Evolutionary conservation across 2,888 invertebrate genomes (phyloP).

Genomic region (Pecten maximus): DNA sequence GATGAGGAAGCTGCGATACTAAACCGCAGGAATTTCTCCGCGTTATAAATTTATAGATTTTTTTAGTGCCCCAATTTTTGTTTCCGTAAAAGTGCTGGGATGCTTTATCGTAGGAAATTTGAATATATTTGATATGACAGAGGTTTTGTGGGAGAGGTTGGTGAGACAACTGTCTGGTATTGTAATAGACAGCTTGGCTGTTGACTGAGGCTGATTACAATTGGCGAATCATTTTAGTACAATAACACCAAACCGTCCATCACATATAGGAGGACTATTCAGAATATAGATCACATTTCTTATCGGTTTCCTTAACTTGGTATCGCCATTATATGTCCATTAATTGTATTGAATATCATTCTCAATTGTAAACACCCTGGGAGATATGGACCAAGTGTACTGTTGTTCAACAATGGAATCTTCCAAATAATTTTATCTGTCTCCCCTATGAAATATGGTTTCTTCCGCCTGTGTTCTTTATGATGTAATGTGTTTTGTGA

Average conservation of each 20-base stretch:
- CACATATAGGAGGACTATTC: not conserved
- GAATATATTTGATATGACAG: constrained; percentile 2
- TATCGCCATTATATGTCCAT: not conserved
- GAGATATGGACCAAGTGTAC: not conserved
- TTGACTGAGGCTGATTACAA: not conserved
- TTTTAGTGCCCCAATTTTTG: not conserved
- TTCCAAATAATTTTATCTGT: not conserved
- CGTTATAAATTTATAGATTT: not conserved
- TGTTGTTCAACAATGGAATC: not conserved
- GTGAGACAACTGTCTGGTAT: not conserved
- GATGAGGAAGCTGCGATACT: not conserved
- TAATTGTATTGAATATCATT: not conserved
- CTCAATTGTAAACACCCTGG: not conserved
- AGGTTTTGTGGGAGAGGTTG: not conserved
- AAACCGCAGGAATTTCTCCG: not conserved
- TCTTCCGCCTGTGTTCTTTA: not conserved
- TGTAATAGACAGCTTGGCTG: not conserved
- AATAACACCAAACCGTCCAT: not conserved
- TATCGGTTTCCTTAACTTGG: not conserved
- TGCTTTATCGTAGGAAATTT: not conserved
- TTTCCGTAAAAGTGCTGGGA: not conserved
- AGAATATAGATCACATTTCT: not conserved
- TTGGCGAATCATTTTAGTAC: not conserved
- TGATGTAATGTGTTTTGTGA: not conserved
- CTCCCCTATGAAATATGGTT: not conserved